Conservation (phyloP, 2,888 invertebrate genomes). For the Eupithecia centaureata region DNA sequence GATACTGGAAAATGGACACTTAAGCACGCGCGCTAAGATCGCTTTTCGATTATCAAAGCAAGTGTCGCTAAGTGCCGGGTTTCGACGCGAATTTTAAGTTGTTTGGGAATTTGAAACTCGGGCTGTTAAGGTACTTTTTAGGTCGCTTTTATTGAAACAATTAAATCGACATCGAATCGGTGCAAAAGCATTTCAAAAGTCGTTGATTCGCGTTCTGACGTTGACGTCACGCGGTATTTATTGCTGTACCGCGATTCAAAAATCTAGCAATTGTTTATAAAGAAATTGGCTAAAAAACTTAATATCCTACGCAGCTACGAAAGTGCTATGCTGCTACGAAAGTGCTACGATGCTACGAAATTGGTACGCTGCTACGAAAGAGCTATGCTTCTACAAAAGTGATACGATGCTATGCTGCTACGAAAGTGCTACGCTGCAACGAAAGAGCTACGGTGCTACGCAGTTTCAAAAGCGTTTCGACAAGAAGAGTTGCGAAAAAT, state of each 20-base stretch:
- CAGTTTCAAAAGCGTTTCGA: background rate
- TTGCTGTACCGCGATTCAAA: too few relatives aligned
- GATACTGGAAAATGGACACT: constrained; percentile 33
- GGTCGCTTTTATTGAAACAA: background rate
- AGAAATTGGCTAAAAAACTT: too few relatives aligned
- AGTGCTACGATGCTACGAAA: background rate
- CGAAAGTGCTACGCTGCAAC: background rate
- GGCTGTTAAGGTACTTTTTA: background rate
- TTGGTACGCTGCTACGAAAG: background rate
- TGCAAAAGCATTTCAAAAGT: background rate
- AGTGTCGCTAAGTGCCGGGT: constrained; percentile 24
- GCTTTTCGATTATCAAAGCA: constrained; percentile 41
- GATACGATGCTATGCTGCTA: background rate
- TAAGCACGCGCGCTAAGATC: constrained; percentile 39
- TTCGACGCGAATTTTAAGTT: constrained; percentile 20
- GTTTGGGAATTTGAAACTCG: constrained; percentile 19
- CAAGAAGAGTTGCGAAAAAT: background rate
- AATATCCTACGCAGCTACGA: too few relatives aligned
- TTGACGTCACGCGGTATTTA: background rate
- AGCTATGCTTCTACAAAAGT: too few relatives aligned
- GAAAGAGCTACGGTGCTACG: background rate
- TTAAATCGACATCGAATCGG: background rate
- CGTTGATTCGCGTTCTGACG: background rate
- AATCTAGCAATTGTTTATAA: too few relatives aligned
- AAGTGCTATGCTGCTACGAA: background rate